These are phyloP conservation scores for Gymnodraco acuticeps DNA, from an alignment of 2,797 vertebrate species.

Conservation along the genomic window DNA sequence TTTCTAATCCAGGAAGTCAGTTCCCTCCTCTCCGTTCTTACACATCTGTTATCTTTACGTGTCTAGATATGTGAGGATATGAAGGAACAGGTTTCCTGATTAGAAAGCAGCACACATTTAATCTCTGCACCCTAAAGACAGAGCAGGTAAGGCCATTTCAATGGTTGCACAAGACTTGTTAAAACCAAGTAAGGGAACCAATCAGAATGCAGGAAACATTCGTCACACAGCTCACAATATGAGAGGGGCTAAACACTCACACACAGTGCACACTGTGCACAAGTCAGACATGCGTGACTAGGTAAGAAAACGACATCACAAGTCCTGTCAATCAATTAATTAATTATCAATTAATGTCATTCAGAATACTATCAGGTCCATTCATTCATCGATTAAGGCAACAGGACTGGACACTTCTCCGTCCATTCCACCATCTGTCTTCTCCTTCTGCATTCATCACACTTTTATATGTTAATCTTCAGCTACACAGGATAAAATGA, in stretches of 20 bases:
- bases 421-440: slow-evolving; percentile 25
- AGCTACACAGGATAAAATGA: slow-evolving; percentile 53
- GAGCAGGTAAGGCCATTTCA: slow-evolving; percentile 67
- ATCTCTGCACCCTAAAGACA: slow-evolving; percentile 59
- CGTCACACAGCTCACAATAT: slow-evolving; percentile 83
- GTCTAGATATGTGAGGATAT: background rate
- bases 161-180: slow-evolving; percentile 74
- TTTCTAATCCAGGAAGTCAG: slow-evolving; percentile 43
- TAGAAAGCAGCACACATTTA: slow-evolving; percentile 49
- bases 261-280: slow-evolving; percentile 60
- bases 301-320: slow-evolving; percentile 59
- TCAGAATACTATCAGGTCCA: slow-evolving; percentile 76
- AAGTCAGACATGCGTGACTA: slow-evolving; percentile 40
- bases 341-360: slow-evolving; percentile 51
- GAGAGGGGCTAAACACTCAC: slow-evolving; percentile 53
- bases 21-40: slow-evolving; percentile 17
- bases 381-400: slow-evolving; percentile 71
- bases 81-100: slow-evolving; percentile 31
- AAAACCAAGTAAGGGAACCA: slow-evolving; percentile 84
- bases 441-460: slow-evolving; percentile 49
- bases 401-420: slow-evolving; percentile 40
- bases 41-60: background rate
- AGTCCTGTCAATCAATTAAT: slow-evolving; percentile 69
- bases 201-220: slow-evolving; percentile 82
- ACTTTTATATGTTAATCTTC: slow-evolving; percentile 49